Evolutionary conservation across 1,140 invertebrate genomes (phyloP), one percentile per base, ranked within the genome.

Genomic region (Zaprionus inermis): DNA sequence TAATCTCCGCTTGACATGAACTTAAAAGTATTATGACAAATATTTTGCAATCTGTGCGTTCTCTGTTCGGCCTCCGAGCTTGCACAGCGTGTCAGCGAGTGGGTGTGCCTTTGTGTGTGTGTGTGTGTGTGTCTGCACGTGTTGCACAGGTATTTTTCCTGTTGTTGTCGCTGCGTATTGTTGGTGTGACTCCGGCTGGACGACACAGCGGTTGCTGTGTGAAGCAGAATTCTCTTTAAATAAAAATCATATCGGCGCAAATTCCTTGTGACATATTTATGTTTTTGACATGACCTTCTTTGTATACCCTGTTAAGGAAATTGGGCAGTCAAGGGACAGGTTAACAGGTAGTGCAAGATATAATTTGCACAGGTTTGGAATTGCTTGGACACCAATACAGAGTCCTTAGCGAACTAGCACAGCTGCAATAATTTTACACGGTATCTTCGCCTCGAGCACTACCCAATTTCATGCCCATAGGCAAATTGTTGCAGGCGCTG

Each of bases 11-110:
- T 79, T 78, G 84, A 82, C 85, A 84, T 76, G 84, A 78, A 81
- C 84, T 89, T 84, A 90, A 89, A 89, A 84, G 84, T 89, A 81
- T 89, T 89, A 89, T 89, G 84, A 90, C 84, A 89, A 89, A 89
- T 89, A 89, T 89, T 84, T 89, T 65, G 69, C 74, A 79, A 84
- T 89, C 84, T 88, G 67, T 79, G 76, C 52, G 65, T 52, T 56
- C 24, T 64, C n/a, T 32, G 11, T 49, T 60, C 18, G 55, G 30
- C 28, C 20, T 66, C 54, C 34, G 57, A 51, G 60, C 41, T 61
- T 49, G 10, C 34, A n/a, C 49, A n/a, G 18, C 18, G 44, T 49
- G 44, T 49, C 44, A 18, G 44, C 44, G 18, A 49, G 14, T 36
- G 32, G 24, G 9, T 12, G 30, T 57, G 18, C 41, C 20, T 24